These are phyloP conservation scores for Orthosia gothica DNA, from an alignment of 2,888 invertebrate genomes.

Conservation along the genomic window DNA sequence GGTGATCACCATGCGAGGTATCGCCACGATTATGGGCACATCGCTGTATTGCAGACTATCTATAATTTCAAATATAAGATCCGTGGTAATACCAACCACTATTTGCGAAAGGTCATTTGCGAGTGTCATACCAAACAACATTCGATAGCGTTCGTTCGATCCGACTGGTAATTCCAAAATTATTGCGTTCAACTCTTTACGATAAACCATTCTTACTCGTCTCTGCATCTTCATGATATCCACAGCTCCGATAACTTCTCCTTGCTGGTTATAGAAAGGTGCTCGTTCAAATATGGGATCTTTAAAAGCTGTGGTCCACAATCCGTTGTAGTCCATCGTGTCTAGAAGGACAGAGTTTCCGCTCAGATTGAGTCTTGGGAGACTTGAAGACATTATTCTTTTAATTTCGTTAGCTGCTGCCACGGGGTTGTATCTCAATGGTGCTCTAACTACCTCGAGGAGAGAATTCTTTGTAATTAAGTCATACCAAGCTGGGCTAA, in stretches of 20 bases:
- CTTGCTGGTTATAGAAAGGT: slow-evolving; percentile 62
- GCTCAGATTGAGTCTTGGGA: slow-evolving; percentile 47
- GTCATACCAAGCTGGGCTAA: slow-evolving; percentile 63
- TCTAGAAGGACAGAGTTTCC: slow-evolving; percentile 69
- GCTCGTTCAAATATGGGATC: slow-evolving; percentile 54
- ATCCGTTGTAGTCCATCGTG: slow-evolving; percentile 61
- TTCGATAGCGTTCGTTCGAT: slow-evolving; percentile 50
- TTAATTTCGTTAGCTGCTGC: slow-evolving; percentile 42
- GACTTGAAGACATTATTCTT: slow-evolving; percentile 43
- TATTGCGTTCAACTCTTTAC: slow-evolving; percentile 28
- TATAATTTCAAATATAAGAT: slow-evolving; percentile 43
- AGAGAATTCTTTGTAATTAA: slow-evolving; percentile 47
- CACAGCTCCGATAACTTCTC: slow-evolving; percentile 59
- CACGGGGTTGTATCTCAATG: slow-evolving; percentile 51
- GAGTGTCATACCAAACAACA: slow-evolving; percentile 52
- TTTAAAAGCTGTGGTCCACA: slow-evolving; percentile 66
- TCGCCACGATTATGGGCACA: slow-evolving; percentile 60
- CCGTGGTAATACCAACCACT: not conserved
- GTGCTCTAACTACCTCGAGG: slow-evolving; percentile 47
- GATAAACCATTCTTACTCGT: slow-evolving; percentile 51
- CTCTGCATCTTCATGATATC: slow-evolving; percentile 65
- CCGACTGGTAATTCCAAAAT: slow-evolving; percentile 65
- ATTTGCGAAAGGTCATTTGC: slow-evolving; percentile 10
- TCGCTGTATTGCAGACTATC: slow-evolving; percentile 41
- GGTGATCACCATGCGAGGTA: slow-evolving; percentile 63